A percentile compares a stretch with the other conserved stretches of the same genome.
Evolutionary conservation across 64 coral and sea anemone genomes (phyloP).

Genomic region (Astreopora myriophthalma): DNA sequence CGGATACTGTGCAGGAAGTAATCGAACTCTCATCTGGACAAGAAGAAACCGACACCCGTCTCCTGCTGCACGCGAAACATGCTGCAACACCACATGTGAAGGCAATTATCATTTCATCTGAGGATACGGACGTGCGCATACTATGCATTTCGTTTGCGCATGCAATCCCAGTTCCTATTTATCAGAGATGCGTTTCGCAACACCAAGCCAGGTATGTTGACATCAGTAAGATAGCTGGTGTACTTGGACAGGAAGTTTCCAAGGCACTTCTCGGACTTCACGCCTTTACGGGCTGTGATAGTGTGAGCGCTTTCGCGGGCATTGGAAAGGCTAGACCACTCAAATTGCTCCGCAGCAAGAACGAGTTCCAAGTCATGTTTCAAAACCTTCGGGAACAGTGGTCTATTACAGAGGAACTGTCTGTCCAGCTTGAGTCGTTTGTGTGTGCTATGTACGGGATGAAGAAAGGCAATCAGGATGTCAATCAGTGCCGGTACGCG

Average conservation of each 20-base stretch:
- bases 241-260: neutral
- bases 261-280: no score
- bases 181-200: neutral
- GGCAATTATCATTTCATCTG: neutral
- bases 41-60: neutral
- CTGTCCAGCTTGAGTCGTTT: neutral
- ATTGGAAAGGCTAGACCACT: conserved; percentile 15
- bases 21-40: neutral
- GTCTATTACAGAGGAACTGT: neutral
- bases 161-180: neutral
- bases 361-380: neutral
- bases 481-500: neutral
- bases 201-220: neutral
- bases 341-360: neutral
- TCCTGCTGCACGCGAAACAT: neutral
- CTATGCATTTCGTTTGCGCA: neutral
- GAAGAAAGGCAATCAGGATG: neutral
- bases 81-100: neutral
- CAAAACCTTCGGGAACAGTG: neutral
- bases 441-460: neutral
- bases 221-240: conserved; percentile 18
- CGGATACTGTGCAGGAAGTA: neutral
- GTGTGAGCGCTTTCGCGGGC: conserved; percentile 30
- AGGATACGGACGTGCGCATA: neutral
- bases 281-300: conserved; percentile 9